phyloP scores from a whole-genome alignment of 2,888 invertebrate species.

The Laothoe populi region DNA sequence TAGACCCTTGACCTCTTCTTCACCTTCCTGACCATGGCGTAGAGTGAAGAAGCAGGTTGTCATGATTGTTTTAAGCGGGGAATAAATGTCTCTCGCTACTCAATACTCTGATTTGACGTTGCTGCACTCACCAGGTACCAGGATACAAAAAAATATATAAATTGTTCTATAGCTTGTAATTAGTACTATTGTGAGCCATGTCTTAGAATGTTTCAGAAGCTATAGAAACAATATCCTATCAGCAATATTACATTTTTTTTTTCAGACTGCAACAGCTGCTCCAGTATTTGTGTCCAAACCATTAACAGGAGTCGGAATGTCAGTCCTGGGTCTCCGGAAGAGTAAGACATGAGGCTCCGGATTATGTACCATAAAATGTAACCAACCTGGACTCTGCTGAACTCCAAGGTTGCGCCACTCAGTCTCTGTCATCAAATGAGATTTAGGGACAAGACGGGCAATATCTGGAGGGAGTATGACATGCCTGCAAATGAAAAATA shows the following conservation, averaged over 20 bases:
- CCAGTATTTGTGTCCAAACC: constrained; percentile 63
- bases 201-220: not conserved
- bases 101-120: no score
- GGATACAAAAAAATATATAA: no score
- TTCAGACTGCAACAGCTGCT: constrained; percentile 65
- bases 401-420: constrained; percentile 98
- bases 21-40: no score
- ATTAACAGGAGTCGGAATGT: constrained; percentile 58
- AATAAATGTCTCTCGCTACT: no score
- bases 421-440: constrained; percentile 96
- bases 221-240: constrained; percentile 3
- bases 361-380: constrained; percentile 95
- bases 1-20: no score
- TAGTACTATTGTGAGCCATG: no score
- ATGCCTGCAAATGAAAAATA: constrained; percentile 86
- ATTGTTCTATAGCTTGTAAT: no score
- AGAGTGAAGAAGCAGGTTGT: no score
- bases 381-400: constrained; percentile 94
- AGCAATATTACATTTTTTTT: not conserved
- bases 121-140: no score
- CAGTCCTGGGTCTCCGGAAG: constrained; percentile 87
- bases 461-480: constrained; percentile 95
- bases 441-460: constrained; percentile 93
- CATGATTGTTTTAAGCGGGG: no score
- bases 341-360: constrained; percentile 96